Percentiles rank a stretch among this genome's conserved stretches.
Conservation (phyloP, 2,113 vertebrate species). For the Caracal caracal region DNA sequence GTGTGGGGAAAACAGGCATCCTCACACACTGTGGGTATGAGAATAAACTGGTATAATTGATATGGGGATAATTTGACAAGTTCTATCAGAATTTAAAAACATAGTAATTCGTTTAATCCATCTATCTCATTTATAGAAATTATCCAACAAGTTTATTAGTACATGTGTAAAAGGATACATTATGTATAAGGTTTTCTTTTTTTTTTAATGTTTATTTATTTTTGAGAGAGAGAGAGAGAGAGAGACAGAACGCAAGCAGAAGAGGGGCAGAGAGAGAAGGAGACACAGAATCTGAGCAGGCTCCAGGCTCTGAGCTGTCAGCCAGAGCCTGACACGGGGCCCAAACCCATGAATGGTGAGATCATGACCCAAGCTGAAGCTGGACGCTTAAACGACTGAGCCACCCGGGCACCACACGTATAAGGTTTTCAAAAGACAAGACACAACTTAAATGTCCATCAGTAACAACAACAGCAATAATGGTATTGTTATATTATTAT, state of each 20-base stretch:
- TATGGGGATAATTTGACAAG: background rate
- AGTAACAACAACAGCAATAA: background rate
- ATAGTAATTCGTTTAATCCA: background rate
- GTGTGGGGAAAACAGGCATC: background rate
- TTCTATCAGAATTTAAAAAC: slow-evolving; percentile 41
- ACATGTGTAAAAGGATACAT: background rate
- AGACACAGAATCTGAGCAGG: no score
- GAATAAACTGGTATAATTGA: background rate
- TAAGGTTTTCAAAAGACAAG: background rate
- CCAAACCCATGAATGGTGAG: no score
- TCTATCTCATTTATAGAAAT: slow-evolving; percentile 26
- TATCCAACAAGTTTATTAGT: background rate
- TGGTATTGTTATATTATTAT: background rate
- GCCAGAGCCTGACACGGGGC: no score
- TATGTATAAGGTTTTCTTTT: background rate
- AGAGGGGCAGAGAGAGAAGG: no score
- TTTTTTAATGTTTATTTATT: no score
- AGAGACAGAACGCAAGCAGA: no score
- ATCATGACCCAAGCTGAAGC: no score
- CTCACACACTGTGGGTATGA: background rate
- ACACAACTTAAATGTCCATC: background rate
- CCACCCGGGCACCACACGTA: no score
- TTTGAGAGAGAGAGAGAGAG: no score
- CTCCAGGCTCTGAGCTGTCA: no score
- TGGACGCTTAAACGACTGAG: no score